Base-by-base conservation (phyloP, 2,113 vertebrate genomes). In the Hypomesus transpacificus region DNA sequence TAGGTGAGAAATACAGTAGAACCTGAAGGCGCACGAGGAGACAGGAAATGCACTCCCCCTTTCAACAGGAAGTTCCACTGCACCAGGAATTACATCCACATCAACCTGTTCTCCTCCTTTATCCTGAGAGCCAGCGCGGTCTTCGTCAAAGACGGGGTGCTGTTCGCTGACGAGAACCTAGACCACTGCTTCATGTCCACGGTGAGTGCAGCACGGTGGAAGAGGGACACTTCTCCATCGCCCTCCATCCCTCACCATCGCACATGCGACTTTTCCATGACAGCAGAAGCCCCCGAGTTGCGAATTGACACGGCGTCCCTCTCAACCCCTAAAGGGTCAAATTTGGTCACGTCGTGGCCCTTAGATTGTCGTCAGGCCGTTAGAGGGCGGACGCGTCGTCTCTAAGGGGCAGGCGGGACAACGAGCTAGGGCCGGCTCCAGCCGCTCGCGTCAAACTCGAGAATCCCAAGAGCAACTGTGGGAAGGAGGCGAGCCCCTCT, bases 11-110 rank as follows among this genome's bases (percentile, higher is more conserved):
- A 53, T n/a, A 9, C 34, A 56, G 16, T 53, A n/a, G 18, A 16
- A 53, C 57, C 14, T 59, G 1, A 59, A 13, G 11, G 54, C 20
- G 9, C 11, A 14, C 9, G 1, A 59, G 20, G 20, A 26, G 6
- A 62, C 60, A 26, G 17, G 17, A 24, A 67, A 28, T 53, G 0
- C 31, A 14, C 17, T 62, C 11, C 21, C 69, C 72, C 51, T 39
- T 3, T 60, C 57, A 0, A 0, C 75, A 96, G 95, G 85, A 96
- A 96, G 84, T 93, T 96, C 54, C 94, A 94, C 73, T 96, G 95
- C 75, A 94, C 94, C 83, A 93, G 94, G 71, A 96, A 96, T 74
- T 95, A 93, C 84, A 95, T 96, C 82, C 95, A 96, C 86, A 91
- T 95, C 71, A 94, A 96, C 83, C 89, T 95, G 54, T 96, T 96